Evolutionary conservation across 1,140 invertebrate genomes (phyloP), one percentile per base, ranked within the genome.

Genomic region (Hylaeus volcanicus): DNA sequence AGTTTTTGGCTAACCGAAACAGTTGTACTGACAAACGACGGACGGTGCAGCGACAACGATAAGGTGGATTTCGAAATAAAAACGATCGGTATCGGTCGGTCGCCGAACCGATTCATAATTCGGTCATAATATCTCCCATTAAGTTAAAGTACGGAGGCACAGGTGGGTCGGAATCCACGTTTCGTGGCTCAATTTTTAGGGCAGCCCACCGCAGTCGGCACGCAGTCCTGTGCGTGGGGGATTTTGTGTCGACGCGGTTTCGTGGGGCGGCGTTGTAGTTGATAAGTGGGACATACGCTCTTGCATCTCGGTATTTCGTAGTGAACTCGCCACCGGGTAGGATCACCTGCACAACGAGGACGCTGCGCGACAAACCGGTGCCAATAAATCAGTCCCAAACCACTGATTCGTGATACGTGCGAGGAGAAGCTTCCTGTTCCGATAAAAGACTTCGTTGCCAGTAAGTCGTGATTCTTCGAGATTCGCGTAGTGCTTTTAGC

Each of bases 211-310:
- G 5, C 37, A 58, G 48, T 4, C 5, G 26, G 39, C 15, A 48
- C 5, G n/a, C 12, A 68, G 48, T 12, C 15, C 43, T 68, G 48
- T 72, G 72, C 6, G 56, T 56, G 70, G 82, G 86, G 74, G 73
- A 76, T 86, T 90, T 88, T 81, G 85, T 68, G 45, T 86, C 83
- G 74, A 84, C 65, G 63, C 43, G 79, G 80, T 84, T 88, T 86
- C 82, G 82, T 73, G 84, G 75, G 75, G 87, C 88, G 64, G 65
- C 65, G 58, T 45, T 26, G 53, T 73, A 78, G 72, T 64, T 87
- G 86, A 92, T 93, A 93, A 93, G 91, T 93, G 86, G 92, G 88
- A 90, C 92, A 92, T 89, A 91, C 89, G 85, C 88, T 91, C 89
- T 87, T 91, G 87, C 87, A 90, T 91, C 90, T 90, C 83, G 77